Percentiles rank a stretch among this genome's conserved stretches.
Conservation (phyloP, 2,888 invertebrate species). For the Catotricha subobsoleta region DNA sequence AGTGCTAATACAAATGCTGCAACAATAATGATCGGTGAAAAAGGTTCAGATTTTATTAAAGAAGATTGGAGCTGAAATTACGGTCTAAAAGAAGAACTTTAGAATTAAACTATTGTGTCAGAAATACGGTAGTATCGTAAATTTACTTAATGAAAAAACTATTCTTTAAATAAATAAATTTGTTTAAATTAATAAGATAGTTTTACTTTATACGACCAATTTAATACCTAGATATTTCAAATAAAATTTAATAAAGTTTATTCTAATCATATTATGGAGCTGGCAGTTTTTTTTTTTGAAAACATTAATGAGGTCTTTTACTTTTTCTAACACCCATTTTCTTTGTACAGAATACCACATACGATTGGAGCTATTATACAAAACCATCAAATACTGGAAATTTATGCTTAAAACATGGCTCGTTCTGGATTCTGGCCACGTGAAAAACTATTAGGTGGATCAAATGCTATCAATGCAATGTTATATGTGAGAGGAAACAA, state of each 20-base stretch:
- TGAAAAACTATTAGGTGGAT: conserved; percentile 47
- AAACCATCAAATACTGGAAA: conserved; percentile 18
- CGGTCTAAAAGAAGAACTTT: conserved; percentile 21
- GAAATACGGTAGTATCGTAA: too few relatives aligned
- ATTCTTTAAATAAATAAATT: too few relatives aligned
- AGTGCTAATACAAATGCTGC: conserved; percentile 45
- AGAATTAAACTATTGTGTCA: too few relatives aligned
- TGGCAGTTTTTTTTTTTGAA: too few relatives aligned
- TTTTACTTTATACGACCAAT: too few relatives aligned
- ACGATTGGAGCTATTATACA: conserved; percentile 20
- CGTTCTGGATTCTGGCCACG: conserved; percentile 35
- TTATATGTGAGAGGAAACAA: conserved; percentile 43
- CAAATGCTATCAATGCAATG: conserved; percentile 45
- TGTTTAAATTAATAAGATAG: not conserved
- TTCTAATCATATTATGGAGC: too few relatives aligned
- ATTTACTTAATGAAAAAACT: too few relatives aligned
- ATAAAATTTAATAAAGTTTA: too few relatives aligned
- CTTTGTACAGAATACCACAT: conserved; percentile 16
- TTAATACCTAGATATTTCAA: too few relatives aligned
- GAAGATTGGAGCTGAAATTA: conserved; percentile 31
- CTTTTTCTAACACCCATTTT: too few relatives aligned
- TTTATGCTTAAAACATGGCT: conserved; percentile 16
- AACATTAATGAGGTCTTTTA: too few relatives aligned
- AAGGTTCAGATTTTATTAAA: conserved; percentile 43
- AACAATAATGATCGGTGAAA: conserved; percentile 45